A percentile compares a stretch with the other conserved stretches of the same genome.
Conservation (phyloP, 2,113 vertebrate genomes). For the Haliaeetus leucogaster region DNA sequence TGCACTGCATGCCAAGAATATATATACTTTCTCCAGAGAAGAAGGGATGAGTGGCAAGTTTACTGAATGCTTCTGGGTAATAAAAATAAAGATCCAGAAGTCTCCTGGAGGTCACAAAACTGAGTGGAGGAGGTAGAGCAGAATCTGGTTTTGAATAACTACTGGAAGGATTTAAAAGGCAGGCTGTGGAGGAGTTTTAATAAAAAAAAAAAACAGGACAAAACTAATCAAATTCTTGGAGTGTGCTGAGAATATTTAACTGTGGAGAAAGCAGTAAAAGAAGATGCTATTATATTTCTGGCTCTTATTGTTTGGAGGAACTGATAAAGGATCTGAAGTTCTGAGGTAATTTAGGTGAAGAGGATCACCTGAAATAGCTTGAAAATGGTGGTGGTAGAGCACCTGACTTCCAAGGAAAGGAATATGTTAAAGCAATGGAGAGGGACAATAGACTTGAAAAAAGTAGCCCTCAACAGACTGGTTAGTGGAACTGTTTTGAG, state of each 20-base stretch:
- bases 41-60: background rate
- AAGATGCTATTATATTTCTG: background rate
- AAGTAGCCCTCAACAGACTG: background rate
- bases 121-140: background rate
- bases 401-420: background rate
- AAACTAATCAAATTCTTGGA: background rate
- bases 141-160: background rate
- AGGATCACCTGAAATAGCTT: background rate
- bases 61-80: background rate
- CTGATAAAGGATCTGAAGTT: background rate
- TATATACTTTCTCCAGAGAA: background rate
- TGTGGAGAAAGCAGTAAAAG: background rate
- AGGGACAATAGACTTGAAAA: background rate
- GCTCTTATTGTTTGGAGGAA: background rate
- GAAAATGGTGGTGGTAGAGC: background rate
- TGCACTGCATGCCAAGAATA: background rate
- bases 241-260: background rate
- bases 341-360: background rate
- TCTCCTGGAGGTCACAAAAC: background rate
- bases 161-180: background rate
- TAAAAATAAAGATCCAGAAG: background rate
- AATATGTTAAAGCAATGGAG: background rate
- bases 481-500: background rate
- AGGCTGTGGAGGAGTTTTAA: background rate
- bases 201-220: background rate